Base-by-base conservation (phyloP, 2,888 invertebrate species). In the Colletes collaris region DNA sequence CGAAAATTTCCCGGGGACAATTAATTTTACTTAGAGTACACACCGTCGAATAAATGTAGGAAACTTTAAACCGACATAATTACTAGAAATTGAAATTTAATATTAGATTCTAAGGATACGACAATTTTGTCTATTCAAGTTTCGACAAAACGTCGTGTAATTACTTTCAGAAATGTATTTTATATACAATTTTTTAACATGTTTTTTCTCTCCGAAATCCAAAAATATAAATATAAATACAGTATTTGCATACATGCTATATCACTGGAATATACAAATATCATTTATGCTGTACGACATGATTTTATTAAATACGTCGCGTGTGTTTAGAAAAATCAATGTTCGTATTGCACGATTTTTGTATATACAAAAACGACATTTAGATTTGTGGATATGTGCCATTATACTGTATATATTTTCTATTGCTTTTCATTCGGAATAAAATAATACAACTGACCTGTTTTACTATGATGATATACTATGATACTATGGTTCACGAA, bases 161-260 rank as follows among this genome's bases (percentile, higher is more conserved):
- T 60, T 73, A 73, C 50, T 52, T 64, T 40, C 19, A 64, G 13
- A 37, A 76, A 76, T 74, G 10, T 44, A 16, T 65, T 7, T 13
- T 13, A 27, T 6, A 49, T 27, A 8, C 10, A 40, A 59, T 27
- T 49, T 13, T 19, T 60, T 67, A 11, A 10, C 19, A 37, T 16
- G 37, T 49, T 16, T 53, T 56, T 55, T 53, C 46, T 8, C 35
- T n/a, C 35, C 1, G 37, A 56, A 49, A 53, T 53, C 40, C 13
- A 49, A 58, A 63, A 69, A 65, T 27, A 16, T 0, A 7, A 74
- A 74, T 65, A 64, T 40, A 49, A 50, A 19, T 37, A 8, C 13
- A 27, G 19, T 7, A n/a, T 50, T 2, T 44, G 13, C 13, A 44
- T 8, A n/a, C 19, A 37, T 37, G 16, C n/a, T 10, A 19, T 27